These are phyloP conservation scores for Troides aeacus DNA, from an alignment of 2,888 invertebrate species.

Conservation along the genomic window DNA sequence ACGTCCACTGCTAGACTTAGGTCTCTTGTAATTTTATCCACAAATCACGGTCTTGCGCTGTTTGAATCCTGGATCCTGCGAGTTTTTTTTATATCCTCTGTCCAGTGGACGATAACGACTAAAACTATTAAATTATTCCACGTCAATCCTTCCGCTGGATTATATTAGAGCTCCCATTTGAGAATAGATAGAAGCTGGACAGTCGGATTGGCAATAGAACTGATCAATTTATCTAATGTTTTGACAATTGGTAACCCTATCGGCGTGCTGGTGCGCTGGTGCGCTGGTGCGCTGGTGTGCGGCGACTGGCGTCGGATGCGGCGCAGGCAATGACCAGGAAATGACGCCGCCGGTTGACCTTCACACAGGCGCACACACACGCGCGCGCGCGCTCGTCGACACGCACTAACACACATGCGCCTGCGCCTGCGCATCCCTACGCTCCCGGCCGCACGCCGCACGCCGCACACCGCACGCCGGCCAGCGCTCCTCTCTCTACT, in stretches of 20 bases:
- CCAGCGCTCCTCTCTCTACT: not conserved
- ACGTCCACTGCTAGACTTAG: too few relatives aligned
- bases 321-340: constrained; percentile 77
- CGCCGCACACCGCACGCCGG: constrained; percentile 26
- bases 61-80: too few relatives aligned
- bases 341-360: constrained; percentile 78
- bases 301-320: constrained; percentile 51
- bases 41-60: too few relatives aligned
- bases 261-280: constrained; percentile 31
- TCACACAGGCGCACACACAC: constrained; percentile 44
- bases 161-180: too few relatives aligned
- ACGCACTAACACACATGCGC: constrained; percentile 31
- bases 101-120: too few relatives aligned
- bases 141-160: too few relatives aligned
- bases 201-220: too few relatives aligned
- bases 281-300: constrained; percentile 40
- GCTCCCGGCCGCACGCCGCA: constrained; percentile 40
- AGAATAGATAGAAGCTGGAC: not conserved
- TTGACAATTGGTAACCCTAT: constrained; percentile 31
- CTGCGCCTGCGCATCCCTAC: constrained; percentile 45
- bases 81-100: too few relatives aligned
- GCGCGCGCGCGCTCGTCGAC: too few relatives aligned
- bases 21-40: too few relatives aligned
- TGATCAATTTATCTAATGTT: too few relatives aligned
- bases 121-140: too few relatives aligned